These are phyloP conservation scores for Eciton burchellii DNA, from an alignment of 1,140 invertebrate species.

Conservation along the genomic window DNA sequence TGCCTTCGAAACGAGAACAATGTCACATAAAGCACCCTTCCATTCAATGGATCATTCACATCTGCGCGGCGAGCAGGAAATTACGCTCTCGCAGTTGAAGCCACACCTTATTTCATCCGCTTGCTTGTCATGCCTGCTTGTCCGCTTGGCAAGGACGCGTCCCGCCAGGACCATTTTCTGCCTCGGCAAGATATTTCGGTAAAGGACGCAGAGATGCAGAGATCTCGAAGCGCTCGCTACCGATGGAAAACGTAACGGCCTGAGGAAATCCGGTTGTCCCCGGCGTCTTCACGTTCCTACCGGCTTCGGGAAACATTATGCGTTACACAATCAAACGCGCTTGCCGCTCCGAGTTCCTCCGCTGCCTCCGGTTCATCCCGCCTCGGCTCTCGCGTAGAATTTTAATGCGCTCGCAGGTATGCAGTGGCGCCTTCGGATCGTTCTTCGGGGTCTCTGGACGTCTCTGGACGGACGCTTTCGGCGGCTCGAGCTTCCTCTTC, in stretches of 20 bases:
- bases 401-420: slow-evolving; percentile 43
- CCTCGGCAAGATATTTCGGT: background rate
- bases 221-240: too few relatives aligned
- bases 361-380: slow-evolving; percentile 33
- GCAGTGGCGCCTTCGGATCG: slow-evolving; percentile 35
- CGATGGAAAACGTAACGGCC: background rate
- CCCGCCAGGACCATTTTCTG: background rate
- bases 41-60: slow-evolving; percentile 53
- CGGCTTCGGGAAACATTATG: background rate
- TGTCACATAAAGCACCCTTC: slow-evolving; percentile 27
- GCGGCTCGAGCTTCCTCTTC: background rate
- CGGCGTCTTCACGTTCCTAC: background rate
- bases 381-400: slow-evolving; percentile 41
- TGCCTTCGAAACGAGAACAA: slow-evolving; percentile 24
- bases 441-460: background rate
- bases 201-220: background rate
- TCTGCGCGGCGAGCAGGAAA: slow-evolving; percentile 41
- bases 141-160: background rate
- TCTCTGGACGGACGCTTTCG: background rate
- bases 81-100: slow-evolving; percentile 20
- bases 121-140: slow-evolving; percentile 31
- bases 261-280: background rate
- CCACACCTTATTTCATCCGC: slow-evolving; percentile 48
- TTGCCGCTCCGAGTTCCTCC: slow-evolving; percentile 15
- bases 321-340: slow-evolving; percentile 11